Evolutionary conservation across 1,140 invertebrate species (phyloP).

Genomic region (Vanessa tameamea): DNA sequence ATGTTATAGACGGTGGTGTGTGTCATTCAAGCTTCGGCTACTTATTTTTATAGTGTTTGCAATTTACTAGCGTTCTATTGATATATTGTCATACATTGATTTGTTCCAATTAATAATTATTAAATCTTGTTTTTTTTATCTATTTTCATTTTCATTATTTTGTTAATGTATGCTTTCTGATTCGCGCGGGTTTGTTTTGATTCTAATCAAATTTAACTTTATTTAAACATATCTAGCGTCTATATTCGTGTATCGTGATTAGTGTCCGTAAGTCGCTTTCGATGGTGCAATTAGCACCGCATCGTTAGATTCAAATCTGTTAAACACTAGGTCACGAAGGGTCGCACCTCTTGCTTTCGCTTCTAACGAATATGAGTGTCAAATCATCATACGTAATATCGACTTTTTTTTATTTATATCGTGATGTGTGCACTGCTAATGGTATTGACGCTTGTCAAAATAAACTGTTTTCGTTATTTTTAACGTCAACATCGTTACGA

Average conservation of each 20-base stretch:
- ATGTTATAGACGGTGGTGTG: too few species aligned
- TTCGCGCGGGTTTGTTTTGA: too few species aligned
- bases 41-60: conserved; percentile 42
- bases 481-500: background rate
- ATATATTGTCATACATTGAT: conserved; percentile 14
- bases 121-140: background rate
- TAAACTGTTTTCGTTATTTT: background rate
- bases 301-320: conserved; percentile 37
- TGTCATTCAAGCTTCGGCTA: conserved; percentile 41
- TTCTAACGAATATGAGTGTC: conserved; percentile 39
- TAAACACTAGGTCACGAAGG: conserved; percentile 37
- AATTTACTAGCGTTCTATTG: conserved; percentile 36
- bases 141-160: conserved; percentile 24
- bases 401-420: background rate
- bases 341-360: conserved; percentile 46
- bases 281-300: conserved; percentile 37
- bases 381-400: conserved; percentile 17
- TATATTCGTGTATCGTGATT: background rate
- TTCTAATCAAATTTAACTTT: background rate
- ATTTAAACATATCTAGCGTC: background rate
- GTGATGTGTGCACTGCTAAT: background rate
- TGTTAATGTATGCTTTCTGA: background rate
- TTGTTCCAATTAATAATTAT: conserved; percentile 30
- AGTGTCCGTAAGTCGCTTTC: conserved; percentile 30
- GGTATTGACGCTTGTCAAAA: background rate